These are phyloP conservation scores for Fistularia tabacaria DNA, from an alignment of 2,797 vertebrate genomes.

Conservation along the genomic window DNA sequence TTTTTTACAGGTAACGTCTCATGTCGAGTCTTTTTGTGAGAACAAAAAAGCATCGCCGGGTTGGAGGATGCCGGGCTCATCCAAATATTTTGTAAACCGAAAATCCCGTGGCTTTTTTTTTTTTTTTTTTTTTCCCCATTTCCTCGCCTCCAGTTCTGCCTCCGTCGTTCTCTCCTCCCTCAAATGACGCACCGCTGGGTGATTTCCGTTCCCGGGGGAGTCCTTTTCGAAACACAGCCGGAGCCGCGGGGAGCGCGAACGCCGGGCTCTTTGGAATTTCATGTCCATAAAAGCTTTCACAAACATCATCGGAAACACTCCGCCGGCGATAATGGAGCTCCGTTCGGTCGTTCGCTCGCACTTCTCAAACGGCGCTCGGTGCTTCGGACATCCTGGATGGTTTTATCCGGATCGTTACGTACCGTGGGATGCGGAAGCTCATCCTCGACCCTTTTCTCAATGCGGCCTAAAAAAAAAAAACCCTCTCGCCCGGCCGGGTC, in stretches of 20 bases:
- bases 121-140: neutral
- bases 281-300: slow-evolving; percentile 64
- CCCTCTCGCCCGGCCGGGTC: no score
- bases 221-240: slow-evolving; percentile 47
- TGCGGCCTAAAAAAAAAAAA: no score
- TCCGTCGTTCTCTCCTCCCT: slow-evolving; percentile 14
- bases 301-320: slow-evolving; percentile 69
- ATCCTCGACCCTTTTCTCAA: no score
- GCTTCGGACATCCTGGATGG: slow-evolving; percentile 52
- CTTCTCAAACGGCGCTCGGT: slow-evolving; percentile 43
- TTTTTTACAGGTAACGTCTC: no score
- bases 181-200: slow-evolving; percentile 26
- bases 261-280: slow-evolving; percentile 68
- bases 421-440: no score
- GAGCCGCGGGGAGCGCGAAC: slow-evolving; percentile 50
- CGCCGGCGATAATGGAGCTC: slow-evolving; percentile 59
- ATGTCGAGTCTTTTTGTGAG: no score
- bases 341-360: slow-evolving; percentile 52
- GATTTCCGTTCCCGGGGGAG: slow-evolving; percentile 34
- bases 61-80: no score
- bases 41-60: no score
- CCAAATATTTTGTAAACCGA: no score
- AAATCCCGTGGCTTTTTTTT: no score
- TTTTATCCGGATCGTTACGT: slow-evolving; percentile 31
- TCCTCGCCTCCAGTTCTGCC: neutral